Conservation (phyloP, 1,140 invertebrate genomes). For the Belonocnema kinseyi region DNA sequence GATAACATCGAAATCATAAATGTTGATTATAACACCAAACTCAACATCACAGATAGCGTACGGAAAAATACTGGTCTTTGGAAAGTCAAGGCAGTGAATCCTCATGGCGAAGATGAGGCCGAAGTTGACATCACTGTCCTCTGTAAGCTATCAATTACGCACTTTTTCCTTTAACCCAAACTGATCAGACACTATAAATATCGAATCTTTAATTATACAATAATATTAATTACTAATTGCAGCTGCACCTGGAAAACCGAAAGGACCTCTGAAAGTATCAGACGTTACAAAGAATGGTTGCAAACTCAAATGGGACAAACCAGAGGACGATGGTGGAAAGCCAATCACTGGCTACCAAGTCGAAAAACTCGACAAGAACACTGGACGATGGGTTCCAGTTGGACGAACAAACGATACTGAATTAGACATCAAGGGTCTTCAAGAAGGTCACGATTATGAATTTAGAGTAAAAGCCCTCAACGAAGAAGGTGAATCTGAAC, state of each 20-base stretch:
- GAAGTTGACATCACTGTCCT: conserved; percentile 95
- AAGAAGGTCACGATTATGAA: conserved; percentile 96
- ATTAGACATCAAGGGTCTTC: conserved; percentile 93
- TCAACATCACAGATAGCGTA: conserved; percentile 89
- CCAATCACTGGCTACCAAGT: conserved; percentile 97
- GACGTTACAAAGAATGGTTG: conserved; percentile 95
- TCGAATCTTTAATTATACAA: background rate
- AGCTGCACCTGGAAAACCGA: conserved; percentile 88
- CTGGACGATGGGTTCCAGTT: conserved; percentile 95
- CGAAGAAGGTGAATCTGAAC: conserved; percentile 97
- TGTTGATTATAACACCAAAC: conserved; percentile 94
- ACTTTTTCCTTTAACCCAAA: background rate
- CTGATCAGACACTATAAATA: too few species aligned
- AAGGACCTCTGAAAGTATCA: conserved; percentile 93
- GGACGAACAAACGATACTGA: conserved; percentile 91
- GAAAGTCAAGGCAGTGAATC: conserved; percentile 93
- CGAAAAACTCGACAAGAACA: conserved; percentile 96
- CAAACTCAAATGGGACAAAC: conserved; percentile 97
- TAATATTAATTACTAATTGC: conserved; percentile 26
- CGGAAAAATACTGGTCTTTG: conserved; percentile 92
- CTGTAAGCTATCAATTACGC: conserved; percentile 76
- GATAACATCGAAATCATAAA: conserved; percentile 90
- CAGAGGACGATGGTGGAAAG: conserved; percentile 98
- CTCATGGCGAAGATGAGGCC: conserved; percentile 94
- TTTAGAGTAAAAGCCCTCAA: conserved; percentile 99